These are phyloP conservation scores for Volucella zonaria DNA, from an alignment of 2,888 invertebrate genomes.

Conservation along the genomic window DNA sequence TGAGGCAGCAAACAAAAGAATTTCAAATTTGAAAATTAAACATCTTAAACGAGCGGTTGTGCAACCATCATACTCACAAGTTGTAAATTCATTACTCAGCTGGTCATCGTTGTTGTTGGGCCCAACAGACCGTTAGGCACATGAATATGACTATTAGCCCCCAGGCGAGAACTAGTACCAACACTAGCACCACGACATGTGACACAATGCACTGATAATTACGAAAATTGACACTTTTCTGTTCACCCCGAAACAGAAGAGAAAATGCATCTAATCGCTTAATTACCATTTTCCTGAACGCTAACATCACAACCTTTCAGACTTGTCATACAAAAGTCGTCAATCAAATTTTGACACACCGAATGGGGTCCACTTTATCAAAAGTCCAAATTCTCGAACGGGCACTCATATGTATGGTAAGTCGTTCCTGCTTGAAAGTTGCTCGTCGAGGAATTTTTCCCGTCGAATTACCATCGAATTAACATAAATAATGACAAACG, in stretches of 20 bases:
- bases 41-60: conserved; percentile 45
- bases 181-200: neutral
- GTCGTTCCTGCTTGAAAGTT: neutral
- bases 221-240: conserved; percentile 40
- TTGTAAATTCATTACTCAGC: conserved; percentile 61
- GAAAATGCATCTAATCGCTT: conserved; percentile 64
- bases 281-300: conserved; percentile 66
- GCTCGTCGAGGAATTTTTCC: conserved; percentile 31
- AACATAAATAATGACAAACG: conserved; percentile 65
- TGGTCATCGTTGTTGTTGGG: conserved; percentile 26
- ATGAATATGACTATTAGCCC: conserved; percentile 4
- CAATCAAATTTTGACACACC: conserved; percentile 65
- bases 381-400: neutral
- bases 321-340: conserved; percentile 47
- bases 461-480: conserved; percentile 63
- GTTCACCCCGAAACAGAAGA: conserved; percentile 2
- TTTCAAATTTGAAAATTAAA: conserved; percentile 62
- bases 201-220: conserved; percentile 39
- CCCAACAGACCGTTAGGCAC: conserved; percentile 52
- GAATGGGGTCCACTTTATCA: conserved; percentile 44
- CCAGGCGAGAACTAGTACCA: neutral
- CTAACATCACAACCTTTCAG: conserved; percentile 59
- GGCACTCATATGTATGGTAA: neutral
- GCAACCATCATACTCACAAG: conserved; percentile 59
- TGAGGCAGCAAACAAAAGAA: conserved; percentile 56